Evolutionary conservation across 2,888 invertebrate species (phyloP).

Genomic region (Lasioglossum morio): DNA sequence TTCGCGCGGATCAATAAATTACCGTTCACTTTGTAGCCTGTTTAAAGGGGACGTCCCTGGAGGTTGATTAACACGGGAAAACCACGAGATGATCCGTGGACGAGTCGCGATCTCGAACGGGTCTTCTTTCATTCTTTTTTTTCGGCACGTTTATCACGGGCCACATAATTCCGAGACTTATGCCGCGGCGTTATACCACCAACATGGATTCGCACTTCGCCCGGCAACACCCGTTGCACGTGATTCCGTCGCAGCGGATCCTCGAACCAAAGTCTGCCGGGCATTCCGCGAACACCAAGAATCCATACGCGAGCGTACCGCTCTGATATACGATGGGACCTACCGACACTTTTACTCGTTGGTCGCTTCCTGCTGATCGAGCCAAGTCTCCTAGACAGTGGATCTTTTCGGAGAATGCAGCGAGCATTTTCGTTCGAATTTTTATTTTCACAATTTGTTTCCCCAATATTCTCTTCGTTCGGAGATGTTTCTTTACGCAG

Average conservation of each 20-base stretch:
- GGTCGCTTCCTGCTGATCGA: neutral
- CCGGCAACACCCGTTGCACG: slow-evolving; percentile 59
- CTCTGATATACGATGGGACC: neutral
- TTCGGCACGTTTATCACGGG: slow-evolving; percentile 75
- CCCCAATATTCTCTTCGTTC: neutral
- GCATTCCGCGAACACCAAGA: slow-evolving; percentile 46
- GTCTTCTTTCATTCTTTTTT: slow-evolving; percentile 31
- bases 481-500: neutral
- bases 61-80: neutral
- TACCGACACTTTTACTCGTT: neutral
- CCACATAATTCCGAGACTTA: slow-evolving; percentile 73
- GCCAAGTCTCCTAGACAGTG: neutral
- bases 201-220: slow-evolving; percentile 80
- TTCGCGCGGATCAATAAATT: slow-evolving; percentile 60
- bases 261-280: slow-evolving; percentile 58
- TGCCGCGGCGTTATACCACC: slow-evolving; percentile 66
- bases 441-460: neutral
- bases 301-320: slow-evolving; percentile 37
- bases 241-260: slow-evolving; percentile 57
- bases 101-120: slow-evolving; percentile 2
- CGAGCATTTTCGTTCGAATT: neutral
- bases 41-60: slow-evolving; percentile 52
- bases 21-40: slow-evolving; percentile 60
- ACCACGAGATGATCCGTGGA: neutral
- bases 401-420: neutral